phyloP scores from a whole-genome alignment of 2,797 vertebrate species.

The Ammospiza maritima region DNA sequence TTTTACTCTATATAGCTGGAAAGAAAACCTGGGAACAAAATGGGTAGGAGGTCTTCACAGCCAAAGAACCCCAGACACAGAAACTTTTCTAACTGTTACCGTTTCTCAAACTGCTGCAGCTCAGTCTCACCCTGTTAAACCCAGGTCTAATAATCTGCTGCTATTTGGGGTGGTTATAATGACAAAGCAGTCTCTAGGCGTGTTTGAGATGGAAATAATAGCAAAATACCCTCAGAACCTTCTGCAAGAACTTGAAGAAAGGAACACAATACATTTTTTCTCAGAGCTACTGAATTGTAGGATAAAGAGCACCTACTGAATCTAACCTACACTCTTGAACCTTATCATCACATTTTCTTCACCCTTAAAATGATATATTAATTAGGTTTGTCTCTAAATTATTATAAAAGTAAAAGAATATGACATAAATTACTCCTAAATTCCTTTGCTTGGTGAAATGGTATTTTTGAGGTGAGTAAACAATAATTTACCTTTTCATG shows the following conservation, averaged over 20 bases:
- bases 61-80: not conserved
- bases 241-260: not conserved
- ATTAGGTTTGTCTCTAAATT: not conserved
- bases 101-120: not conserved
- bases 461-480: not conserved
- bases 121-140: not conserved
- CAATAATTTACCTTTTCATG: not conserved
- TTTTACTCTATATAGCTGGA: not conserved
- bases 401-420: not conserved
- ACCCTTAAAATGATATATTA: not conserved
- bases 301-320: not conserved
- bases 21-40: conserved; percentile 12
- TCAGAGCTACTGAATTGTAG: not conserved
- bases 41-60: not conserved
- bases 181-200: not conserved
- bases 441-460: not conserved
- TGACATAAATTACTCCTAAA: not conserved
- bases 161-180: not conserved
- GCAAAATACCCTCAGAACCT: not conserved
- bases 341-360: not conserved
- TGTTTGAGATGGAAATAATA: not conserved
- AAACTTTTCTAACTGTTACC: not conserved
- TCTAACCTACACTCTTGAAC: not conserved
- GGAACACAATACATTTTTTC: not conserved
- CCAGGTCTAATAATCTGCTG: not conserved